phyloP scores from a whole-genome alignment of 2,797 vertebrate genomes.

The Okamejei kenojei region DNA sequence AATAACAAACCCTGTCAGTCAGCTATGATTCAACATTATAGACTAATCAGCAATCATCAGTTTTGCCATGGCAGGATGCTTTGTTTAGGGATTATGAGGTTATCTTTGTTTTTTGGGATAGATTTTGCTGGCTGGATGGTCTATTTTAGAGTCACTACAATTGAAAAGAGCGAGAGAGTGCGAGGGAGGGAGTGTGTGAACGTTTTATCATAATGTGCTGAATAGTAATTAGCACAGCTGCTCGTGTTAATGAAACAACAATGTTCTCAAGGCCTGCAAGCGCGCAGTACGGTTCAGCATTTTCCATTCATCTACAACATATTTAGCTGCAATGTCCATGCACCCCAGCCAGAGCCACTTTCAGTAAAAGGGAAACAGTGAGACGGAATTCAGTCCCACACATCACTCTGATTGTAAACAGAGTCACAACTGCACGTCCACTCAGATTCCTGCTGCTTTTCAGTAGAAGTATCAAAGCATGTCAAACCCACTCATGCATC shows the following conservation, averaged over 20 bases:
- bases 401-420: not conserved
- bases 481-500: not conserved
- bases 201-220: not conserved
- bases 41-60: not conserved
- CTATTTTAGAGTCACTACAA: not conserved
- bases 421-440: not conserved
- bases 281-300: not conserved
- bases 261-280: not conserved
- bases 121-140: constrained; percentile 9
- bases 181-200: not conserved
- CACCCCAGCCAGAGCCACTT: not conserved
- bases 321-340: not conserved
- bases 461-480: not conserved
- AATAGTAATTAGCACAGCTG: constrained; percentile 10
- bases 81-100: constrained; percentile 26
- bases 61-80: not conserved
- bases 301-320: not conserved
- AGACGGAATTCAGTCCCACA: not conserved
- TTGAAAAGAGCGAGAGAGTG: not conserved
- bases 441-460: not conserved
- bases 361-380: not conserved
- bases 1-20: not conserved
- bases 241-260: not conserved
- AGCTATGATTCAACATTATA: constrained; percentile 3
- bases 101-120: constrained; percentile 17